phyloP scores from a whole-genome alignment of 2,888 invertebrate species.

The Nesidiocoris tenuis region DNA sequence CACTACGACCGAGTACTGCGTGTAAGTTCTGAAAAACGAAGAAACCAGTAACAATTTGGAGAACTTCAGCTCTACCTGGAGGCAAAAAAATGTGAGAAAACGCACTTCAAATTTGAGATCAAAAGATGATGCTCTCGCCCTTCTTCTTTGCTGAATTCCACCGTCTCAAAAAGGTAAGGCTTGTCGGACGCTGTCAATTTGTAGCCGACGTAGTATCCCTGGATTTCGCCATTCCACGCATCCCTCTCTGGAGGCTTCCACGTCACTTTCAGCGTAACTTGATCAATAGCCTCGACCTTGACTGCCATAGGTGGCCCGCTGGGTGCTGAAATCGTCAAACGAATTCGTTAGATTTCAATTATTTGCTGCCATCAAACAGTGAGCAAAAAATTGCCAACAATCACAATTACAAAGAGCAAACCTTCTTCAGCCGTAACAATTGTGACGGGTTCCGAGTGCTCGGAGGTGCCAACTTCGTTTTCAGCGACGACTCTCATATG shows the following conservation, averaged over 20 bases:
- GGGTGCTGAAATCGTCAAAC: constrained; percentile 59
- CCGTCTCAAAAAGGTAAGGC: constrained; percentile 86
- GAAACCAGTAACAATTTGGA: too few relatives aligned
- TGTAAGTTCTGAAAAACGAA: constrained; percentile 77
- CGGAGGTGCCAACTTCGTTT: constrained; percentile 90
- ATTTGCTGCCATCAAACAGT: too few relatives aligned
- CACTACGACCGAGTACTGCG: constrained; percentile 92
- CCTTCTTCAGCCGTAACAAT: constrained; percentile 94
- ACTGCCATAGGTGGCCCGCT: constrained; percentile 81
- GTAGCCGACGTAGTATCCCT: constrained; percentile 87
- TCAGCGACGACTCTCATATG: constrained; percentile 90
- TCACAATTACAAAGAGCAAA: constrained; percentile 53
- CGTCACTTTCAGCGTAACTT: constrained; percentile 80
- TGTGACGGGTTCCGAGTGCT: constrained; percentile 87
- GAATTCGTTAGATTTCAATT: too few relatives aligned
- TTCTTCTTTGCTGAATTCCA: constrained; percentile 87
- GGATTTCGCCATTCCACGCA: constrained; percentile 90
- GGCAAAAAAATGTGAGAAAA: neutral
- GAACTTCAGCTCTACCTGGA: neutral
- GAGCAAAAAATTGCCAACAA: too few relatives aligned
- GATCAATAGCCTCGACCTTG: constrained; percentile 82
- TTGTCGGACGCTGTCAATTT: constrained; percentile 76
- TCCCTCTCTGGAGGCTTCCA: constrained; percentile 89
- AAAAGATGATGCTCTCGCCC: constrained; percentile 86
- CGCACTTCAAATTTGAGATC: constrained; percentile 72